Base-by-base conservation (phyloP, 1,140 invertebrate genomes). In the Heliconius hermathena region DNA sequence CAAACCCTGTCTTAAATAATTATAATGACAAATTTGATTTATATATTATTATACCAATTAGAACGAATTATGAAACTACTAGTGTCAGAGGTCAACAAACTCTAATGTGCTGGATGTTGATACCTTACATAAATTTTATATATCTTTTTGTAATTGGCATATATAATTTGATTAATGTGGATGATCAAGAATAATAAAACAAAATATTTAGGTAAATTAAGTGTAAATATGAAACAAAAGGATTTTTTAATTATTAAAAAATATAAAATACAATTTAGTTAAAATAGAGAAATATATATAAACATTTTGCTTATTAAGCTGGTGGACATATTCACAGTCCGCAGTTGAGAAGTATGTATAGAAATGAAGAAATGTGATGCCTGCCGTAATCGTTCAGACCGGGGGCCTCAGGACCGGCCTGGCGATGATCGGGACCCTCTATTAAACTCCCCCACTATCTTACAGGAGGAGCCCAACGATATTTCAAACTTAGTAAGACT, bases 311-410 rank as follows among this genome's bases (percentile, higher is more conserved):
- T 81, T 78, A 81, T 73, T 75, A 78, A 78, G 41, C 76, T 78
- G 76, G 54, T 76, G 80, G 90, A 90, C 86, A 79, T 82, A 87
- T 91, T 87, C 82, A 87, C 90, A 92, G 92, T 92, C 89, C 89
- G 85, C 85, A 88, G 86, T 88, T 91, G 78, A 90, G 91, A 92
- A 93, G 89, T 92, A 93, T 94, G 93, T 92, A 82, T 93, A 94
- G 90, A 89, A 88, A 93, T 93, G 93, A 94, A 92, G 91, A 92
- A 86, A 92, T 91, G 90, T 86, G 89, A 92, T 85, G 90, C 86
- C 81, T 89, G 90, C 89, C 88, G 89, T 90, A 88, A 85, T 84
- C 90, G 89, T 82, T 87, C 90, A 74, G 91, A 92, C 76, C 84
- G 92, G 86, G 89, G 87, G 85, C 84, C 79, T 74, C 85, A 84